phyloP scores from a whole-genome alignment of 2,797 vertebrate genomes.

The Trachurus trachurus region DNA sequence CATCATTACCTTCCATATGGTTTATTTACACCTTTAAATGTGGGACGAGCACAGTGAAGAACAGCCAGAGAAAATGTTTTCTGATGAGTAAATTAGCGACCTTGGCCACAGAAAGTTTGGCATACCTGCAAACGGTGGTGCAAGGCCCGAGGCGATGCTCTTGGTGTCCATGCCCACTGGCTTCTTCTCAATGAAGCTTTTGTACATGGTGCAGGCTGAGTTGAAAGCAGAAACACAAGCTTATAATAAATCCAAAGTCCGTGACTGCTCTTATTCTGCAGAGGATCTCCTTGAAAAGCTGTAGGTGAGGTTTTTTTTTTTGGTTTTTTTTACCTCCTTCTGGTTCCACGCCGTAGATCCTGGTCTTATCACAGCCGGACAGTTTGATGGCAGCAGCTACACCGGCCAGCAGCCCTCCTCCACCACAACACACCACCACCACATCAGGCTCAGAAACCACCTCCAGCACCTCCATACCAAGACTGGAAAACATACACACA shows the following conservation, averaged over 20 bases:
- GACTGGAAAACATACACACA: slow-evolving; percentile 57
- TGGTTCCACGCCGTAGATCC: slow-evolving; percentile 87
- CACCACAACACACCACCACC: slow-evolving; percentile 87
- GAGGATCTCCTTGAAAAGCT: not conserved
- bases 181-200: slow-evolving; percentile 85
- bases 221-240: slow-evolving; percentile 16
- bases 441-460: slow-evolving; percentile 80
- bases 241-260: not conserved
- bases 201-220: slow-evolving; percentile 88
- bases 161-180: slow-evolving; percentile 84
- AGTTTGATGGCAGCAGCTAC: slow-evolving; percentile 85
- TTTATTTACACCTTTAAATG: not conserved
- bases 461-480: slow-evolving; percentile 86
- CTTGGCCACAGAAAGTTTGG: not conserved
- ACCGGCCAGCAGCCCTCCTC: slow-evolving; percentile 85
- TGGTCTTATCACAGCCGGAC: slow-evolving; percentile 80
- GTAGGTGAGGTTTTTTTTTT: not conserved
- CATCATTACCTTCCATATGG: not conserved
- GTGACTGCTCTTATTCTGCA: no score
- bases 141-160: slow-evolving; percentile 86
- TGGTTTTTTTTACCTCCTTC: slow-evolving; percentile 81
- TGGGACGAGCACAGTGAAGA: not conserved
- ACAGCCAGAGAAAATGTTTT: not conserved
- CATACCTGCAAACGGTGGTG: slow-evolving; percentile 86
- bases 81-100: not conserved